Base-by-base conservation (phyloP, 2,888 invertebrate genomes). In the Phaedon cochleariae region DNA sequence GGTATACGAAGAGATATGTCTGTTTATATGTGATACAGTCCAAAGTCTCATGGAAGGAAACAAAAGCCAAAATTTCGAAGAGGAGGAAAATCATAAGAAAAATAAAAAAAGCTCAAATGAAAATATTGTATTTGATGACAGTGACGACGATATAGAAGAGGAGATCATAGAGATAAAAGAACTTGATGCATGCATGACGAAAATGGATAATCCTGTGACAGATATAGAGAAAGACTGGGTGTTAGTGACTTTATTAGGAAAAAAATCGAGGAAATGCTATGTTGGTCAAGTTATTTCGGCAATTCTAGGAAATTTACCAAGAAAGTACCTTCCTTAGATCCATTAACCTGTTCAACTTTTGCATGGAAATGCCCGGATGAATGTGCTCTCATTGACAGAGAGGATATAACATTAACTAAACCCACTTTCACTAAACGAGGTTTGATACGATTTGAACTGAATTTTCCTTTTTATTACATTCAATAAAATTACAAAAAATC, bases 261-360 rank as follows among this genome's bases (percentile, higher is more conserved):
- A 55, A 55, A 55, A 55, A 31, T 55, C 21, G 31, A 41, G 21
- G 41, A 21, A 18, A 18, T 55, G 41, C 41, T 55, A 55, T 55
- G 34, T 55, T 55, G 55, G 37, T 20, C 55, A 55, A 31, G 34
- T 55, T 31, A 37, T 41, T 34, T 18, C 31, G 7, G 55, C 15
- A 21, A 55, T 37, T 49, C 20, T 22, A 52, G 9, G 31, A 55
- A 51, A n/a, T 51, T 51, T 22, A 51, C 51, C 22, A 51, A 51
- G 26, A 46, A 22, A 51, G 51, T 51, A 26, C 51, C 22, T 51
- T n/a, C 51, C 26, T 51, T 22, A 51, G 20, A 55, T 37, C 41
- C 22, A n/a, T n/a, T n/a, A n/a, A n/a, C n/a, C n/a, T n/a, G n/a
- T n/a, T n/a, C n/a, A n/a, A n/a, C n/a, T n/a, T 55, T 41, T 20